Base-by-base conservation (phyloP, 1,140 invertebrate species). In the Lucilia sericata region DNA sequence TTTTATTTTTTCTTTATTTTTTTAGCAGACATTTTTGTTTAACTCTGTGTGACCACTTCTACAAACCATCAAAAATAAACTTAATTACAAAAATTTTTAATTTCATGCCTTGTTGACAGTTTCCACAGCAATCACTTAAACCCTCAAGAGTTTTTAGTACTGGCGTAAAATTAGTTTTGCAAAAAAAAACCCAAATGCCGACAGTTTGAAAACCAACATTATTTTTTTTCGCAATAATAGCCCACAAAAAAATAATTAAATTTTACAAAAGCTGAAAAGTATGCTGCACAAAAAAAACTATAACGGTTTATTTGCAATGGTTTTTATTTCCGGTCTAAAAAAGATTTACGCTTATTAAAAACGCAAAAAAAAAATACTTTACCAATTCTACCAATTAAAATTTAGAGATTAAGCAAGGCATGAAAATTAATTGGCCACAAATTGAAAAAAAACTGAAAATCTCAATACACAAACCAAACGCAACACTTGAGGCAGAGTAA, bases 341-440 rank as follows among this genome's bases (percentile, higher is more conserved):
- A n/a, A 17, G 51, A 55, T 55, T 55, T 55, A 55, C 17, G 4
- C 17, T 55, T 12, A 13, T 4, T 55, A 55, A 14, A 55, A 55
- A 55, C 51, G 51, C 51, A 55, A 14, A 14, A 55, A 55, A n/a
- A 17, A 55, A 2, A 42, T 14, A 42, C 51, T 13, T 55, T 55
- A 55, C 51, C 51, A 70, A 70, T 70, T 42, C 42, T 60, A 60
- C 55, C 55, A 70, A 70, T 70, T 70, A 70, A 21, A 70, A 70
- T 70, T 70, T 70, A 21, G 65, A 70, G 65, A 70, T 70, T 70
- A 70, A 70, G 65, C 65, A 70, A 70, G 25, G 65, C 65, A 70
- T 70, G 25, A 70, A 70, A 70, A 21, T 70, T 70, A 70, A 70
- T 70, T 70, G 65, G 65, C 65, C 65, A 70, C 65, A 70, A 70